phyloP scores from a whole-genome alignment of 2,113 vertebrate species.

The Australoheros scitulus region DNA sequence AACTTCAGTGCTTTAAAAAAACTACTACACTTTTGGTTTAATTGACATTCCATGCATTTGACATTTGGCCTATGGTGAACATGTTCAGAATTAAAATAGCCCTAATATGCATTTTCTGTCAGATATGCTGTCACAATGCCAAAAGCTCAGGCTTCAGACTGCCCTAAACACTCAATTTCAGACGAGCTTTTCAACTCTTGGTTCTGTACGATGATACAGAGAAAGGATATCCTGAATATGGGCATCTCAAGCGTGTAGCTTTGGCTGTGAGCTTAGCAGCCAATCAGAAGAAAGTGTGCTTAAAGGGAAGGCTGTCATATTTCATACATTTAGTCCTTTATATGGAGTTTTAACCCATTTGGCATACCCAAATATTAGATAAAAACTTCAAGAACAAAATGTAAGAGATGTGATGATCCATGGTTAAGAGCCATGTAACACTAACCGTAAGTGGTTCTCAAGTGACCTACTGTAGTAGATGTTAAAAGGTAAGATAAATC shows the following conservation, averaged over 20 bases:
- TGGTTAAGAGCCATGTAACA: not conserved
- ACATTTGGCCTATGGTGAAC: too few species aligned
- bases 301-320: not conserved
- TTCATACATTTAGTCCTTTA: not conserved
- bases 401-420: not conserved
- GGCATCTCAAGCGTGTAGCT: not conserved
- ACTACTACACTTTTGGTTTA: not conserved
- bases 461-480: not conserved
- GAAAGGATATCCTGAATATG: accelerated
- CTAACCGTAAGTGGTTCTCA: not conserved
- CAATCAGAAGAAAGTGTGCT: not conserved
- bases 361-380: not conserved
- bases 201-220: not conserved
- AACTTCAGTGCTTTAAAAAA: not conserved
- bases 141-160: not conserved
- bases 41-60: too few species aligned
- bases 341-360: not conserved
- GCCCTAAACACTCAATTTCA: not conserved
- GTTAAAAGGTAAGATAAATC: not conserved
- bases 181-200: not conserved
- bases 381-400: not conserved
- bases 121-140: too few species aligned
- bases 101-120: too few species aligned
- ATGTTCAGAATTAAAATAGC: too few species aligned
- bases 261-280: not conserved